Percentiles rank a stretch among this genome's conserved stretches.
These are phyloP conservation scores for Serilophus lunatus DNA, from an alignment of 2,113 vertebrate species.

Conservation along the genomic window DNA sequence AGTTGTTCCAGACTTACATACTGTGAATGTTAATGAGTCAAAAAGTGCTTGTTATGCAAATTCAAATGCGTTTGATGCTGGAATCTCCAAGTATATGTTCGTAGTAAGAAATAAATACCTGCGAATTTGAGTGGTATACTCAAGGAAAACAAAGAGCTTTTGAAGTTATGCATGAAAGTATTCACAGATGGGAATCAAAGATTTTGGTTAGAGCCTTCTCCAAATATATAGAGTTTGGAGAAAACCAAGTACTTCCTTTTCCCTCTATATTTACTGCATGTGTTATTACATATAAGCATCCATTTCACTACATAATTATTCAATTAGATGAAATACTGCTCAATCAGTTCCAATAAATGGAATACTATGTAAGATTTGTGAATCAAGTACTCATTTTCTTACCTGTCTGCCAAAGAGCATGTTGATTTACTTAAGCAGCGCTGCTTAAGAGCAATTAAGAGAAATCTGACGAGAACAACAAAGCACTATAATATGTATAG, in stretches of 20 bases:
- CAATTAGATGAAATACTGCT: not conserved
- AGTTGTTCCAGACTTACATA: not conserved
- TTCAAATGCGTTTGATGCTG: slow-evolving; percentile 52
- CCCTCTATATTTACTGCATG: not conserved
- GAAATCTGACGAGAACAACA: not conserved
- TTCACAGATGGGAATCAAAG: not conserved
- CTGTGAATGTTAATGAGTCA: not conserved
- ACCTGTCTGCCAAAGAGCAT: not conserved
- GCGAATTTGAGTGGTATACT: slow-evolving; percentile 38
- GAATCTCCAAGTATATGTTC: slow-evolving; percentile 30
- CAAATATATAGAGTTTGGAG: not conserved
- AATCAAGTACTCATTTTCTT: not conserved
- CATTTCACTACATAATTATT: not conserved
- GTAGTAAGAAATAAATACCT: slow-evolving; percentile 21
- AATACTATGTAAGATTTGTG: not conserved
- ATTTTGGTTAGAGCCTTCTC: not conserved
- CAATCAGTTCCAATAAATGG: not conserved
- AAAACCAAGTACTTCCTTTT: not conserved
- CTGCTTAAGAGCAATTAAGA: not conserved
- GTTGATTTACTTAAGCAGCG: not conserved
- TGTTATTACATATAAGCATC: not conserved
- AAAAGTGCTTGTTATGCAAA: slow-evolving; percentile 44
- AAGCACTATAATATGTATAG: not conserved
- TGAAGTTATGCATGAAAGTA: not conserved
- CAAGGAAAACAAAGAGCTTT: slow-evolving; percentile 37